These are phyloP conservation scores for Melanostoma scalare DNA, from an alignment of 2,888 invertebrate species.

Conservation along the genomic window DNA sequence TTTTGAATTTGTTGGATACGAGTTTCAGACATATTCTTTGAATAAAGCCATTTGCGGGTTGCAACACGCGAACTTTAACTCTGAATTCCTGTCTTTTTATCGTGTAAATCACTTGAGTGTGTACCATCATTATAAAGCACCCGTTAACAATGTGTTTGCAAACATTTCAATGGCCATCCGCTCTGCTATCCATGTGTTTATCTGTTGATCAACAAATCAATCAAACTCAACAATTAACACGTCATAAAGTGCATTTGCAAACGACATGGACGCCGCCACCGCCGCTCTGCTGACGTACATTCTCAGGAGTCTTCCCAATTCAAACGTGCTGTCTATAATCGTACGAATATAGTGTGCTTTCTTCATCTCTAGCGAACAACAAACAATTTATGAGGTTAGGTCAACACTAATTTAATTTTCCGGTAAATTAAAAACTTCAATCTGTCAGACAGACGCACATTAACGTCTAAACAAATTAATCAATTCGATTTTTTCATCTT, in stretches of 20 bases:
- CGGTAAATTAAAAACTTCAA: conserved; percentile 70
- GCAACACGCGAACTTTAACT: too few species aligned
- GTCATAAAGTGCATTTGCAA: conserved; percentile 64
- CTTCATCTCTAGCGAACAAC: conserved; percentile 18
- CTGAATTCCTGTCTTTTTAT: too few species aligned
- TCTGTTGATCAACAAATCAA: conserved; percentile 66
- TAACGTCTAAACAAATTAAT: conserved; percentile 66
- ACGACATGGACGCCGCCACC: conserved; percentile 5
- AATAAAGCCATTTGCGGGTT: too few species aligned
- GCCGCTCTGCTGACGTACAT: background rate
- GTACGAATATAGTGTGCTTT: background rate
- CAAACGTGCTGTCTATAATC: background rate
- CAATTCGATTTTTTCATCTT: conserved; percentile 37
- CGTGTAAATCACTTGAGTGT: too few species aligned
- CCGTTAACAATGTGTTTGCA: conserved; percentile 38
- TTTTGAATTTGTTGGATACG: too few species aligned
- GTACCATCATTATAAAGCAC: background rate
- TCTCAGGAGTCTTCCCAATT: background rate
- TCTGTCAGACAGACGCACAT: conserved; percentile 58
- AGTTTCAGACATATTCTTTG: too few species aligned
- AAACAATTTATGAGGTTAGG: conserved; percentile 69
- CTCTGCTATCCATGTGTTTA: conserved; percentile 36
- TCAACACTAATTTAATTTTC: conserved; percentile 69
- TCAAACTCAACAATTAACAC: conserved; percentile 66
- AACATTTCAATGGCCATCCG: conserved; percentile 42